phyloP scores from a whole-genome alignment of 2,888 invertebrate genomes.

The Hymenopus coronatus region DNA sequence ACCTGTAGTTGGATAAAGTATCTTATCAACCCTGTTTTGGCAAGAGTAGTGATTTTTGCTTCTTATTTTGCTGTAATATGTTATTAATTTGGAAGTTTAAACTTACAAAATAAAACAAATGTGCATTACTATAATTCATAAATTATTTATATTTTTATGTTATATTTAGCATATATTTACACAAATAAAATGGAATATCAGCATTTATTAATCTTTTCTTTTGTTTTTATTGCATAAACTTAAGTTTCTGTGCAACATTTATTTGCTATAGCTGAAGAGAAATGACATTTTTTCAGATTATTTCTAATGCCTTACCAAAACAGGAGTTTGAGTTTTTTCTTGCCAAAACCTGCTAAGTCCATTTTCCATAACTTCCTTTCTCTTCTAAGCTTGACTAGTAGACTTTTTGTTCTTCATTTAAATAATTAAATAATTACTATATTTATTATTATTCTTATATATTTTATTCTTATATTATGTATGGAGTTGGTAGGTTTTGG shows the following conservation, averaged over 20 bases:
- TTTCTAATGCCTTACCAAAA: conserved; percentile 2
- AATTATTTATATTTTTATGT: neutral
- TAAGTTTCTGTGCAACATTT: neutral
- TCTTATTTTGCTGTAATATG: neutral
- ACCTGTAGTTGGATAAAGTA: conserved; percentile 6
- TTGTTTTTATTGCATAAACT: neutral
- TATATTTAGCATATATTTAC: neutral
- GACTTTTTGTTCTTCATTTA: neutral
- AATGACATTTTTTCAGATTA: neutral
- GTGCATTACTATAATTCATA: neutral
- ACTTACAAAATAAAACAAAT: neutral
- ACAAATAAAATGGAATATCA: neutral
- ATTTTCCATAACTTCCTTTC: conserved; percentile 2
- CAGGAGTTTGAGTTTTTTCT: conserved; percentile 11
- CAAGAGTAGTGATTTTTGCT: neutral
- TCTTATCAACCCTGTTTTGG: conserved; percentile 16
- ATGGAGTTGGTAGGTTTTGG: conserved; percentile 20
- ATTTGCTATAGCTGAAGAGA: neutral
- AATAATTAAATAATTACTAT: neutral
- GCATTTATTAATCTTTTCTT: neutral
- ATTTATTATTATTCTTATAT: neutral
- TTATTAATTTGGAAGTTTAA: neutral
- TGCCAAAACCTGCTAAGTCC: conserved; percentile 2
- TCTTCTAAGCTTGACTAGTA: conserved; percentile 18
- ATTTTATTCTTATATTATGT: neutral